Evolutionary conservation across 2,888 invertebrate species (phyloP), one percentile per base, ranked within the genome.

Genomic region (Trisateles emortualis): DNA sequence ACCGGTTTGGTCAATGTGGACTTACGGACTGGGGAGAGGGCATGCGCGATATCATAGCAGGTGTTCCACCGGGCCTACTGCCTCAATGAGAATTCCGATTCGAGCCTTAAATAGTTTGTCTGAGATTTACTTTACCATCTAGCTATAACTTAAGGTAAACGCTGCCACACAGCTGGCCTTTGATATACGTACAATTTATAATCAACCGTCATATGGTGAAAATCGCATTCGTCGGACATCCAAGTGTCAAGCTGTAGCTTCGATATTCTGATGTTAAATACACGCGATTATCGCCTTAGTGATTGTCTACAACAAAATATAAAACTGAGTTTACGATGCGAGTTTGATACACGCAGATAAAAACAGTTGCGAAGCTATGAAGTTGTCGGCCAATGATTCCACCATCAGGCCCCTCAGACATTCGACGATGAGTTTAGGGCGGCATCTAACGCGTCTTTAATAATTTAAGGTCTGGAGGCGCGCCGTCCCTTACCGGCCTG

Each of bases 1-100:
- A 92, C 92, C 92, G 92, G 92, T 92, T 92, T 86, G 68, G 79
- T 84, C 87, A 86, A 89, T 86, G 90, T 88, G 87, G 88, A 88
- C 86, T 89, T 87, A 89, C 89, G 85, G 80, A 78, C 83, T 77
- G 84, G 83, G 79, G 87, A 85, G 88, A 88, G 86, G 86, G 88
- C 86, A 87, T 88, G 87, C 88, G 85, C 90, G 88, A 87, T 90
- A 90, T 87, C 85, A 85, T 88, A 89, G 91, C 92, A 92, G 92
- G 92, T 92, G 92, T 88, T 86, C 86, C 83, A 83, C 84, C 54
- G 83, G 79, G 84, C 86, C 87, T 81, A 85, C 86, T 87, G 84
- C 83, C 86, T 90, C 89, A 91, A 90, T 90, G 88, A 90, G 86
- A 89, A 91, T 90, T 88, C 88, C 88, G 79, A 79, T 81, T 81